A percentile compares a stretch with the other conserved stretches of the same genome.
phyloP scores from a whole-genome alignment of 1,140 invertebrate genomes.

The Cherax quadricarinatus region DNA sequence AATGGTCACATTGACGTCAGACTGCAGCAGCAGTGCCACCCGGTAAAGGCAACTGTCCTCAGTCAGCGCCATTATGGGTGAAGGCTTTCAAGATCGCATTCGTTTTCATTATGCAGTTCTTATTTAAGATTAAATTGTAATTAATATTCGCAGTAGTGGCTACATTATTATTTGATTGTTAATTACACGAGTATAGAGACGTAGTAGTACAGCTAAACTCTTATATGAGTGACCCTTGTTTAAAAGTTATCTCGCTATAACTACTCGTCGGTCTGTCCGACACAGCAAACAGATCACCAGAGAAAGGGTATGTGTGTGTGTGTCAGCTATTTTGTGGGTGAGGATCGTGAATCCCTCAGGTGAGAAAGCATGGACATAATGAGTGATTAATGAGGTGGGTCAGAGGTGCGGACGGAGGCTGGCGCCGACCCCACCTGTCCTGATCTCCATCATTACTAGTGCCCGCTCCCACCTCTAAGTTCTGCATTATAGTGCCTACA shows the following conservation, averaged over 20 bases:
- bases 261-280: neutral
- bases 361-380: neutral
- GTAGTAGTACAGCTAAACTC: too few species aligned
- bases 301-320: neutral
- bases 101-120: neutral
- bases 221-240: too few species aligned
- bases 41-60: neutral
- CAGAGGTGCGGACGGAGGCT: neutral
- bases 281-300: neutral
- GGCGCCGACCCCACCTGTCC: constrained; percentile 46
- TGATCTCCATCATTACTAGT: constrained; percentile 37
- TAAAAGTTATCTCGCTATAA: too few species aligned
- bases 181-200: too few species aligned
- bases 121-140: neutral
- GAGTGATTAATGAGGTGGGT: neutral
- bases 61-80: neutral
- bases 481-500: constrained; percentile 11
- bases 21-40: neutral
- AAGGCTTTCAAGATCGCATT: neutral
- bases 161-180: neutral
- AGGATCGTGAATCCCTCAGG: neutral
- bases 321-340: too few species aligned
- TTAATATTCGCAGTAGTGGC: neutral
- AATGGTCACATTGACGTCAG: constrained; percentile 50
- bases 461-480: neutral